Evolutionary conservation across 2,888 invertebrate genomes (phyloP).

Genomic region (Caenorhabditis sp.): DNA sequence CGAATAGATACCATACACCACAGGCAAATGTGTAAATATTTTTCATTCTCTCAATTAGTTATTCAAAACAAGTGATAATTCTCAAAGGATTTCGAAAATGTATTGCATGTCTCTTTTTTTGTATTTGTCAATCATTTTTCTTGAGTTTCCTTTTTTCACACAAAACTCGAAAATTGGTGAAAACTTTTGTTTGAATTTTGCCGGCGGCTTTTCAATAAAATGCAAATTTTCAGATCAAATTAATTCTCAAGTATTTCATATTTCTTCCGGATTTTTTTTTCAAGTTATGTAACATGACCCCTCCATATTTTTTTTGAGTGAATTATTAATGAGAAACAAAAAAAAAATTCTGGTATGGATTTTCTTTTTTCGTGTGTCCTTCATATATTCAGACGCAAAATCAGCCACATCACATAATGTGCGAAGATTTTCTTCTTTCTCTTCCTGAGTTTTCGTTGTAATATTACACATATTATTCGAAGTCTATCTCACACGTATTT

Average conservation of each 20-base stretch:
- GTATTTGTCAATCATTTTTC: slow-evolving; percentile 42
- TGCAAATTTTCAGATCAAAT: not conserved
- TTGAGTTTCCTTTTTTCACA: slow-evolving; percentile 33
- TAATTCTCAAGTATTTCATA: not conserved
- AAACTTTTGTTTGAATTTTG: not conserved
- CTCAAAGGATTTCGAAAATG: slow-evolving; percentile 21
- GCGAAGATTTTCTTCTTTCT: too few relatives aligned
- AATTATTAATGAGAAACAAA: not conserved
- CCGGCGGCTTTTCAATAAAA: not conserved
- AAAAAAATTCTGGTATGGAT: not conserved
- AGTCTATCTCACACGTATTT: not conserved
- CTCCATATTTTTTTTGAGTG: not conserved
- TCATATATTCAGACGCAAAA: too few relatives aligned
- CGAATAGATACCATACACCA: too few relatives aligned
- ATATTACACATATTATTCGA: not conserved
- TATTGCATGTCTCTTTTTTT: slow-evolving; percentile 17
- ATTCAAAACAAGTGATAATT: slow-evolving; percentile 33
- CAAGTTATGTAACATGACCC: not conserved
- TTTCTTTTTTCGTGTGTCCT: not conserved
- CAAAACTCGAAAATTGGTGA: slow-evolving; percentile 26
- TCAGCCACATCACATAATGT: too few relatives aligned
- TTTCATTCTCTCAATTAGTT: slow-evolving; percentile 34
- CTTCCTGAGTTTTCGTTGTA: not conserved
- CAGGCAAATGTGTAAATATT: slow-evolving; percentile 4
- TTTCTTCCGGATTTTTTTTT: not conserved